Base-by-base conservation (phyloP, 2,888 invertebrate genomes). In the Andrena marginata region DNA sequence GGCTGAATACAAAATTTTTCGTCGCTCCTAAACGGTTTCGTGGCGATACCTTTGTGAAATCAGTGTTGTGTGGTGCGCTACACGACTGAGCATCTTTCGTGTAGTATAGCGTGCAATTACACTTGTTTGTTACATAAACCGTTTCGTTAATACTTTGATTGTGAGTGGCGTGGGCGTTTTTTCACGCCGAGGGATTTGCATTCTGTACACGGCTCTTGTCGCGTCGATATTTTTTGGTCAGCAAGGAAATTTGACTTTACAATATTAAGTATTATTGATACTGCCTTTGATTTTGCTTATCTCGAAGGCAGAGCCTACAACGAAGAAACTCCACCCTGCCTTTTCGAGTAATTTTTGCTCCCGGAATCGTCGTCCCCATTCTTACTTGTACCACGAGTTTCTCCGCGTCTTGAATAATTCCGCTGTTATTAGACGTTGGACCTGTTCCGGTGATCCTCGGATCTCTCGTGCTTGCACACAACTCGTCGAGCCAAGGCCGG, bases 1-100 rank as follows among this genome's bases (percentile, higher is more conserved):
- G 75, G 59, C 20, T 56, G 74, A 62, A 84, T 73, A 80, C 75
- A 78, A 84, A 86, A 42, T 42, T 82, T 87, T 81, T 77, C 62
- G 42, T 56, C 56, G 68, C 29, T 31, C 59, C 65, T 51, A 70
- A 69, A 72, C 70, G 78, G 20, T 60, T 65, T 29, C 67, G 74
- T 33, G 20, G 65, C 29, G 78, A 79, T 81, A 83, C 70, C 77
- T 51, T 65, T n/a, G 56, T 2, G 13, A 29, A 60, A 60, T 68
- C 60, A 71, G 77, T 59, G 60, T 59, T 67, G 62, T 26, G 60
- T 33, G 51, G 7, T 8, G 20, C 20, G 2, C 8, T n/a, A 7
- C 8, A 7, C 8, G 51, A 8, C 8, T 20, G 51, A 2, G 20
- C 56, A 26, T 56, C 56, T 13, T 8, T 13, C 56, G 13, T 26